Conservation (phyloP, 2,113 vertebrate species). For the Dissostichus mawsoni region DNA sequence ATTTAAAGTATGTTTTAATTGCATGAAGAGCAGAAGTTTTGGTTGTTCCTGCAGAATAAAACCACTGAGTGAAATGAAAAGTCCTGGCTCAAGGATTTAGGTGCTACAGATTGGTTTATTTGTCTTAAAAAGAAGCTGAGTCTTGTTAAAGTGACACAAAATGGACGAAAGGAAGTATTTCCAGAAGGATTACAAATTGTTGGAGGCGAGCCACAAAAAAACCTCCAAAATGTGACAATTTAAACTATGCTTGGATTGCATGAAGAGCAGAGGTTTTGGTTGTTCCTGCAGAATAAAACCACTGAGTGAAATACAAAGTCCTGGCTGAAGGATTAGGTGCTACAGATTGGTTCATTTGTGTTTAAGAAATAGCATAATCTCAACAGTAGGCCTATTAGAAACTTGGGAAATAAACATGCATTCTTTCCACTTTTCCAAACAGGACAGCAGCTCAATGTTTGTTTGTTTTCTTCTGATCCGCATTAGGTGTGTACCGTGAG, state of each 20-base stretch:
- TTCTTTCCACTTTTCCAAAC: not conserved
- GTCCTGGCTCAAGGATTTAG: constrained; percentile 6
- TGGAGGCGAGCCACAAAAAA: too few species aligned
- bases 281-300: constrained; percentile 23
- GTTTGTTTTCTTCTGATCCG: constrained; percentile 39
- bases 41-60: constrained; percentile 21
- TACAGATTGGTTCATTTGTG: too few species aligned
- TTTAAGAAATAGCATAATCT: not conserved
- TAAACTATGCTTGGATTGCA: not conserved
- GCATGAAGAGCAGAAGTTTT: not conserved
- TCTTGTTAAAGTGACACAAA: too few species aligned
- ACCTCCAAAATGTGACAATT: too few species aligned
- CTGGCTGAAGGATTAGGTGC: not conserved
- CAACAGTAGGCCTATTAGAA: constrained; percentile 47
- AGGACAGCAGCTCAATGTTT: constrained; percentile 11
- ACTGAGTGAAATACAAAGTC: constrained; percentile 27
- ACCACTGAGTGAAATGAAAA: constrained; percentile 31
- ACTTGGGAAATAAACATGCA: constrained; percentile 42
- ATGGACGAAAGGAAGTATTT: too few species aligned
- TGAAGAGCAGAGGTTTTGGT: not conserved
- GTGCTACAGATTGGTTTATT: too few species aligned
- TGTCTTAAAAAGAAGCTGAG: too few species aligned
- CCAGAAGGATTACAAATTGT: too few species aligned
- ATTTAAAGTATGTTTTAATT: not conserved
- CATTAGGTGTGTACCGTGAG: constrained; percentile 44